Evolutionary conservation across 2,888 invertebrate species (phyloP), one percentile per base, ranked within the genome.

Genomic region (Gymnosoma rotundatum): DNA sequence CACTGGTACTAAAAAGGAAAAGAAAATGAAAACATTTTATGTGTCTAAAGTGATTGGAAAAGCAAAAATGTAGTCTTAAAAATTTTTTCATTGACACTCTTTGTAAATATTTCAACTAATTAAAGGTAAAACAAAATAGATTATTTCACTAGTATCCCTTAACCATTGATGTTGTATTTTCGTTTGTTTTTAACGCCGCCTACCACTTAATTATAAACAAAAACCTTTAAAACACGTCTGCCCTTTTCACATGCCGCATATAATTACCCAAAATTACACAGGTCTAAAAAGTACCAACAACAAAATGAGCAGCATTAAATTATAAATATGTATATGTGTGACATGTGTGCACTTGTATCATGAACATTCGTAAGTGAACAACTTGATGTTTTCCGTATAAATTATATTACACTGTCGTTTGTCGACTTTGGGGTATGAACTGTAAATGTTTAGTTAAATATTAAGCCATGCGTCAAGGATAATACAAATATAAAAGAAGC

Each of bases 261-360:
- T 74, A 74, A 74, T 74, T 75, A 58, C 50, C 50, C 38, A n/a
- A 81, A 81, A 81, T 75, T 75, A 75, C 16, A 56, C 20, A 12
- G 36, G 16, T 54, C 48, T 70, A 3, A n/a, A 50, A 63, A 36
- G 45, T 21, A 8, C 25, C 45, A 54, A 56, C 25, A 18, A 58
- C 58, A 25, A 48, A 52, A 69, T 61, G 42, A 69, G 38, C 20
- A 14, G 18, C n/a, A 20, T 16, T 63, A 45, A 67, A 20, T 63
- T 75, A 38, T 54, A 20, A 18, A 12, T 9, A 20, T 72, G 20
- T 45, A 0, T 32, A 6, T 32, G 7, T 32, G 32, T 32, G 8
- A 32, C 6, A 18, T 38, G 10, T 21, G 5, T n/a, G 21, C 21
- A 21, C 18, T n/a, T 54, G 73, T 25, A 42, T 6, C 38, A 12